Evolutionary conservation across 2,797 vertebrate genomes (phyloP).

Genomic region (Leptatherina wallacei): DNA sequence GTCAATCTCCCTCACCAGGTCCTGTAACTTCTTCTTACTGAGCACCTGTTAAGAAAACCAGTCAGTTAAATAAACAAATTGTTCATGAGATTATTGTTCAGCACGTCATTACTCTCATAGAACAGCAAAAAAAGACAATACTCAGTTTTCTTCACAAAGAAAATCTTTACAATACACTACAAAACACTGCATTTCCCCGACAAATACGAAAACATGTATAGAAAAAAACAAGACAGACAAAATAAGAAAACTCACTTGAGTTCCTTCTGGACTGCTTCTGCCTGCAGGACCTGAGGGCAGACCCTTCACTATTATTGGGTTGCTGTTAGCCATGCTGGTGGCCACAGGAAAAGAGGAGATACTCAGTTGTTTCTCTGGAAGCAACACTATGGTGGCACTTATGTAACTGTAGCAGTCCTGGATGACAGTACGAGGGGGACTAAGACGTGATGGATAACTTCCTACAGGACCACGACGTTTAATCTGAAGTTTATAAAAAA

Average conservation of each 20-base stretch:
- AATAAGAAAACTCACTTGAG: constrained; percentile 84
- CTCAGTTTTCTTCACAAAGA: not conserved
- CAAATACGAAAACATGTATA: not conserved
- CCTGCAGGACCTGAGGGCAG: constrained; percentile 88
- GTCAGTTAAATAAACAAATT: not conserved
- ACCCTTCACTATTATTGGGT: constrained; percentile 85
- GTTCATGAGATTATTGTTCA: not conserved
- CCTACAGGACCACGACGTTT: constrained; percentile 80
- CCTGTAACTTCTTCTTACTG: constrained; percentile 98
- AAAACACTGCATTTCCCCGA: not conserved
- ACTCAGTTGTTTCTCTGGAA: constrained; percentile 17
- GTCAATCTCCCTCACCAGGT: constrained; percentile 97
- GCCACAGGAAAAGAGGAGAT: constrained; percentile 81
- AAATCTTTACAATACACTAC: not conserved
- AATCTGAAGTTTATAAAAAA: constrained; percentile 71
- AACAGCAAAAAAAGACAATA: not conserved
- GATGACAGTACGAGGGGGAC: constrained; percentile 77
- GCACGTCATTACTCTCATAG: not conserved
- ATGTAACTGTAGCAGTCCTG: constrained; percentile 84
- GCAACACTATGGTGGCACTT: constrained; percentile 46
- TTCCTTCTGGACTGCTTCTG: constrained; percentile 93
- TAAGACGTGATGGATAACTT: constrained; percentile 78
- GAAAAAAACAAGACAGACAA: too few relatives aligned
- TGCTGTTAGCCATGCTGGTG: constrained; percentile 93
- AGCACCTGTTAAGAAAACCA: constrained; percentile 86